Conservation (phyloP, 2,888 invertebrate genomes). For the Opisthograptis luteolata region DNA sequence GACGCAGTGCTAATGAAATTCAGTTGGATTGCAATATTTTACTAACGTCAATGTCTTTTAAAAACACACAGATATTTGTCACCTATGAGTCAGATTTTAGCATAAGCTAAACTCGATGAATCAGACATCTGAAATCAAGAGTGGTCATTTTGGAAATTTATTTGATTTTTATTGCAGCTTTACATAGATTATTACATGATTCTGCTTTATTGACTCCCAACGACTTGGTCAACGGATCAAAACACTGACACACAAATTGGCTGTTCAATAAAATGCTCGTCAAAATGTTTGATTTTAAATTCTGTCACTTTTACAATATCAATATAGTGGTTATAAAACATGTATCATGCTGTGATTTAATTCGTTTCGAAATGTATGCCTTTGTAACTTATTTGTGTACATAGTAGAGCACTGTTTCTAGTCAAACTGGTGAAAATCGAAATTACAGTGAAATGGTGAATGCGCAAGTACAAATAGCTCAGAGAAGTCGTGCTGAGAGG, state of each 20-base stretch:
- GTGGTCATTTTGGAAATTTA: constrained; percentile 28
- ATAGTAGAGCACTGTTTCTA: constrained; percentile 4
- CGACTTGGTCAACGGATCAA: constrained; percentile 1
- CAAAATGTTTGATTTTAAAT: neutral
- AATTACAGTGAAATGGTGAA: constrained; percentile 16
- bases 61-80: neutral
- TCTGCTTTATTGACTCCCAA: constrained; percentile 16
- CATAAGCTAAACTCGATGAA: constrained; percentile 21
- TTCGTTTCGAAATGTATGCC: neutral
- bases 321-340: neutral
- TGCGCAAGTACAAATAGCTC: constrained; percentile 35
- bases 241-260: neutral
- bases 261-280: neutral
- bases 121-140: constrained; percentile 19
- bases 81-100: constrained; percentile 42
- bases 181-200: constrained; percentile 28
- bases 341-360: neutral
- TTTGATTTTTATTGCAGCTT: constrained; percentile 32
- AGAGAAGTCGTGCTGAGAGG: constrained; percentile 51
- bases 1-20: too few relatives aligned
- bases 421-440: constrained; percentile 3
- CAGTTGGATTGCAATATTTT: too few relatives aligned
- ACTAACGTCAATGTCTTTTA: neutral
- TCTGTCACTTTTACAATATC: too few relatives aligned
- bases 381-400: neutral